These are phyloP conservation scores for Aquatica leii DNA, from an alignment of 2,888 invertebrate genomes.

Conservation along the genomic window DNA sequence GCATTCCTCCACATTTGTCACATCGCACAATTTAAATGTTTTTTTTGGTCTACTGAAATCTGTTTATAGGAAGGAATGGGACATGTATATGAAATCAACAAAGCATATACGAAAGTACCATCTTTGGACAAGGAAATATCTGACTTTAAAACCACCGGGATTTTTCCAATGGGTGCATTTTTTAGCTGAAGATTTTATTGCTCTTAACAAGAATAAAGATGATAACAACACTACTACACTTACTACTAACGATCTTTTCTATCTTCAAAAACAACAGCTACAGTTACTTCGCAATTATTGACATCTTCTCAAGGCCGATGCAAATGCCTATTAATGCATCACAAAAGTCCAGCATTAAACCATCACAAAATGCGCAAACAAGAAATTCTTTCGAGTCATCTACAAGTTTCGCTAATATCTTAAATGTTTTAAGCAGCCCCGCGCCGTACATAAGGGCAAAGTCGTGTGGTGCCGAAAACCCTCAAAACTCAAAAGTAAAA, in stretches of 20 bases:
- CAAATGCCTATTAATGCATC: background rate
- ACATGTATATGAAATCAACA: conserved; percentile 20
- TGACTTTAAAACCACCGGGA: conserved; percentile 32
- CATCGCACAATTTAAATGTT: background rate
- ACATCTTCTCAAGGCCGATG: background rate
- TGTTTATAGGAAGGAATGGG: conserved; percentile 2
- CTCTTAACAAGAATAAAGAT: background rate
- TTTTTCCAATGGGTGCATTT: conserved; percentile 22
- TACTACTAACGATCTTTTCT: conserved; percentile 6
- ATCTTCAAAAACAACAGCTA: conserved; percentile 11
- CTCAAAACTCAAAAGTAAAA: no score
- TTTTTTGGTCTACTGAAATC: background rate
- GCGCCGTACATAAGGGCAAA: no score
- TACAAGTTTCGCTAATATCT: no score
- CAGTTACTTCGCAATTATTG: background rate
- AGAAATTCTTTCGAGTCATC: no score
- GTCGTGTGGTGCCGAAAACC: no score
- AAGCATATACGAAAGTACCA: conserved; percentile 26
- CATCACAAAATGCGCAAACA: conserved; percentile 7
- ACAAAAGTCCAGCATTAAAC: background rate
- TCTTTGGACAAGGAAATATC: conserved; percentile 33
- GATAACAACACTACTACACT: background rate
- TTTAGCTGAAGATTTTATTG: conserved; percentile 4
- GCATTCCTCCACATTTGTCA: no score
- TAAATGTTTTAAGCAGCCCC: no score